A percentile compares a stretch with the other conserved stretches of the same genome.
Conservation (phyloP, 2,113 vertebrate genomes). For the Rallus limicola region DNA sequence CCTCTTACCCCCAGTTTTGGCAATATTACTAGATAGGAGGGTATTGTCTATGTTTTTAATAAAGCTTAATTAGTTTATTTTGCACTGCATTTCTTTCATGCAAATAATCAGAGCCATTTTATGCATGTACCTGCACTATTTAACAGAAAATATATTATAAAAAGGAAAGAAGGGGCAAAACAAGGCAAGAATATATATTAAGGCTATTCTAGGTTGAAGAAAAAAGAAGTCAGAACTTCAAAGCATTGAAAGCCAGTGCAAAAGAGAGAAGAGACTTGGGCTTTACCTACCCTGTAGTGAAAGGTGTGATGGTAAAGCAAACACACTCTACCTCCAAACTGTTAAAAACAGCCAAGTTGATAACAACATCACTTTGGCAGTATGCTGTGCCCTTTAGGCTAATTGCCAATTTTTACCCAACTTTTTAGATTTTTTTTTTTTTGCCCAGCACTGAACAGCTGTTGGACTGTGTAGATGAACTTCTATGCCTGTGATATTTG, state of each 20-base stretch:
- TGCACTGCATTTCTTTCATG: background rate
- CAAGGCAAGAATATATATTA: background rate
- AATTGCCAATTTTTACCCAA: background rate
- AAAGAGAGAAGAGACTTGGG: background rate
- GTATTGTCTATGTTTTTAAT: background rate
- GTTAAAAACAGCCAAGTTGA: background rate
- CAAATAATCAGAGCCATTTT: background rate
- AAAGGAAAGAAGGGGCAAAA: background rate
- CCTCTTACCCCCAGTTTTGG: background rate
- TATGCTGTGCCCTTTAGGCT: background rate
- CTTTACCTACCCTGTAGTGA: background rate
- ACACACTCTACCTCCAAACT: background rate
- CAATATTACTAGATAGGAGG: background rate
- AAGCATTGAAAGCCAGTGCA: background rate
- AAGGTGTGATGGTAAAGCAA: background rate
- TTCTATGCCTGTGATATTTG: background rate
- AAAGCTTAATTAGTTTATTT: background rate
- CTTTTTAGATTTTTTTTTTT: background rate
- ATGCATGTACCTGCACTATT: background rate
- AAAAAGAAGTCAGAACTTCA: background rate
- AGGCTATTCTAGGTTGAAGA: background rate
- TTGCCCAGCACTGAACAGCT: background rate
- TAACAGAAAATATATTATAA: background rate
- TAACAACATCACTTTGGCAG: background rate
- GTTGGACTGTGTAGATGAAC: background rate